Percentiles rank a stretch among this genome's conserved stretches.
phyloP scores from a whole-genome alignment of 2,113 vertebrate species.

The Excalfactoria chinensis region DNA sequence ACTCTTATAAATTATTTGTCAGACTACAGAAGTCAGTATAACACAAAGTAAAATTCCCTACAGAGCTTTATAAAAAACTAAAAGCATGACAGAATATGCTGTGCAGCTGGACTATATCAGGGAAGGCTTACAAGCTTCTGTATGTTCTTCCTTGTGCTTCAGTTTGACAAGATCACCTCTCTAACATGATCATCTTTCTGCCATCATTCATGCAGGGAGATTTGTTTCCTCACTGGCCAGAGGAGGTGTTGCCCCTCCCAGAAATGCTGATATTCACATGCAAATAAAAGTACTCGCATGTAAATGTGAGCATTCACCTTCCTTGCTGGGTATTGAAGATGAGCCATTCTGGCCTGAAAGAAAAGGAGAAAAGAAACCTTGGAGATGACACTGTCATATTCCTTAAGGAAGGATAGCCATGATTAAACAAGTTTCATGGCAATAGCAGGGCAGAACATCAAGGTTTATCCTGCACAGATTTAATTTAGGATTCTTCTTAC shows the following conservation, averaged over 20 bases:
- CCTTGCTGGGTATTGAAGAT: neutral
- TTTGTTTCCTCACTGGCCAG: neutral
- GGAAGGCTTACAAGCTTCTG: neutral
- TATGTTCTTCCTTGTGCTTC: neutral
- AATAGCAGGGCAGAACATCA: neutral
- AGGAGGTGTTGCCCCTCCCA: neutral
- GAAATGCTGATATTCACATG: neutral
- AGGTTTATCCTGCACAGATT: neutral
- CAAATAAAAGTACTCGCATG: neutral
- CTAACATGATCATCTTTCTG: neutral
- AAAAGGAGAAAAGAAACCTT: neutral
- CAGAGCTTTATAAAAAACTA: constrained; percentile 17
- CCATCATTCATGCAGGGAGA: neutral
- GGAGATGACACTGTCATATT: neutral
- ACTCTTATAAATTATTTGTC: constrained; percentile 18
- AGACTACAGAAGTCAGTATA: neutral
- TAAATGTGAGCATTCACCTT: neutral
- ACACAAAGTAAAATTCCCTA: constrained; percentile 1
- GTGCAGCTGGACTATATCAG: neutral
- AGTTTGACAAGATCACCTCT: neutral
- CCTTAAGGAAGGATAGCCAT: neutral
- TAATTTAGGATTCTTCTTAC: neutral
- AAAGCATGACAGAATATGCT: neutral
- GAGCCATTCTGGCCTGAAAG: neutral
- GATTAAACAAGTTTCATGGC: neutral